These are phyloP conservation scores for Terebella lapidaria DNA, from an alignment of 2,888 invertebrate genomes.

Conservation along the genomic window DNA sequence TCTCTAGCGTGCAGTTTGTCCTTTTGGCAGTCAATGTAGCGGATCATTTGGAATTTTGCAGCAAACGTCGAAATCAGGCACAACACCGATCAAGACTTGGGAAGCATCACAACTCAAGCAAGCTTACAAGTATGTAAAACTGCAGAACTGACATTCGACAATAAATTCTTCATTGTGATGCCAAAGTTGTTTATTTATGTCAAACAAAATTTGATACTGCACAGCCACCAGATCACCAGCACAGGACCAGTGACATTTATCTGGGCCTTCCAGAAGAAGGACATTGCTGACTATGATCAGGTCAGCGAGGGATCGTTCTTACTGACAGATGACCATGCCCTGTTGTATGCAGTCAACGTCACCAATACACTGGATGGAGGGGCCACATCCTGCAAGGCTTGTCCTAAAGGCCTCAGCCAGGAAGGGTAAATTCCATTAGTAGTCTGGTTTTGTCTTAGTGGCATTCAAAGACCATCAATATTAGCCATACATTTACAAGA, in stretches of 20 bases:
- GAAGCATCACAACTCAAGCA: constrained; percentile 45
- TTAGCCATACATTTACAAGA: too few relatives aligned
- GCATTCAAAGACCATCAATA: too few relatives aligned
- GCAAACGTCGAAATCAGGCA: constrained; percentile 30
- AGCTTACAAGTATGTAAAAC: constrained; percentile 9
- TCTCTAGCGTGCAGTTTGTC: neutral
- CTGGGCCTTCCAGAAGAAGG: constrained; percentile 56
- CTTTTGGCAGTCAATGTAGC: neutral
- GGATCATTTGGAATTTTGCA: neutral
- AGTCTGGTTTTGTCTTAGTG: too few relatives aligned
- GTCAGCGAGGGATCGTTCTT: neutral
- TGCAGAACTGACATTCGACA: too few relatives aligned
- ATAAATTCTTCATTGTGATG: too few relatives aligned
- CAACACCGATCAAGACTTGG: constrained; percentile 54
- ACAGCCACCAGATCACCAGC: neutral
- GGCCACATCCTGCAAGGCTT: constrained; percentile 55
- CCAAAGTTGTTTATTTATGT: too few relatives aligned
- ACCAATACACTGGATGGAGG: constrained; percentile 61
- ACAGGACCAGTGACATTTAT: constrained; percentile 54
- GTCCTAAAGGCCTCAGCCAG: constrained; percentile 52
- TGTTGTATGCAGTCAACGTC: constrained; percentile 58
- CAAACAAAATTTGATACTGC: too few relatives aligned
- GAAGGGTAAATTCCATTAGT: constrained; percentile 34
- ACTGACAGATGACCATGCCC: constrained; percentile 51
- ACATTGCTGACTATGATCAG: constrained; percentile 30